Conservation (phyloP, 2,888 invertebrate genomes). For the Apoderus coryli region DNA sequence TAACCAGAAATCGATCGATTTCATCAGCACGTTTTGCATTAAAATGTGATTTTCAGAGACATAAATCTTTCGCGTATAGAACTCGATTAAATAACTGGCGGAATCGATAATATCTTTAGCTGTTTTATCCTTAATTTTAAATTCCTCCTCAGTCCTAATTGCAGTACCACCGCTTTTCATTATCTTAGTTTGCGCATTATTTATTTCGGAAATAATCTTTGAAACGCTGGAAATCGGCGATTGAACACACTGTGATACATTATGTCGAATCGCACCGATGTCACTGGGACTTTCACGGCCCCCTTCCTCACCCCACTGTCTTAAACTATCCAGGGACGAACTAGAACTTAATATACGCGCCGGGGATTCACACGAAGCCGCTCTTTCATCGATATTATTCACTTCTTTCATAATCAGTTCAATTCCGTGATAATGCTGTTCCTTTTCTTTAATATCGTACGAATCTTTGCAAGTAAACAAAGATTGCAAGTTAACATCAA, state of each 20-base stretch:
- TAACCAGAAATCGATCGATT: conserved; percentile 34
- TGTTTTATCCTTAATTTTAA: conserved; percentile 25
- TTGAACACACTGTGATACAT: conserved; percentile 29
- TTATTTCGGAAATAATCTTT: conserved; percentile 21
- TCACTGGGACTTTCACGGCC: conserved; percentile 31
- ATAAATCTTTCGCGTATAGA: conserved; percentile 31
- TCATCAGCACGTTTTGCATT: conserved; percentile 33
- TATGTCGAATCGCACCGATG: conserved; percentile 27
- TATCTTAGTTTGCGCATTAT: conserved; percentile 15
- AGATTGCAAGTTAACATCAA: conserved; percentile 22
- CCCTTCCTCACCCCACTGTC: conserved; percentile 33
- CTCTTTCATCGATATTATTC: conserved; percentile 19
- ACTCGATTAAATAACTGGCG: conserved; percentile 29
- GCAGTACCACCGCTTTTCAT: too few species aligned
- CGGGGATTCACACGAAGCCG: conserved; percentile 23
- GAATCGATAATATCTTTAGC: conserved; percentile 26
- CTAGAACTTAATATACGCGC: conserved; percentile 29
- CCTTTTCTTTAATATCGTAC: conserved; percentile 20
- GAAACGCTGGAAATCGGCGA: conserved; percentile 28
- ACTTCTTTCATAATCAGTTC: conserved; percentile 23
- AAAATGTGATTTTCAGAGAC: conserved; percentile 32
- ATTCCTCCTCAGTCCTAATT: conserved; percentile 16
- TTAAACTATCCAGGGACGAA: conserved; percentile 32
- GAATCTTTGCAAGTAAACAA: conserved; percentile 21
- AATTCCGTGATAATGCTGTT: conserved; percentile 20